Percentiles rank a stretch among this genome's conserved stretches.
Conservation (phyloP, 2,797 vertebrate species). For the Pipistrellus nathusii region DNA sequence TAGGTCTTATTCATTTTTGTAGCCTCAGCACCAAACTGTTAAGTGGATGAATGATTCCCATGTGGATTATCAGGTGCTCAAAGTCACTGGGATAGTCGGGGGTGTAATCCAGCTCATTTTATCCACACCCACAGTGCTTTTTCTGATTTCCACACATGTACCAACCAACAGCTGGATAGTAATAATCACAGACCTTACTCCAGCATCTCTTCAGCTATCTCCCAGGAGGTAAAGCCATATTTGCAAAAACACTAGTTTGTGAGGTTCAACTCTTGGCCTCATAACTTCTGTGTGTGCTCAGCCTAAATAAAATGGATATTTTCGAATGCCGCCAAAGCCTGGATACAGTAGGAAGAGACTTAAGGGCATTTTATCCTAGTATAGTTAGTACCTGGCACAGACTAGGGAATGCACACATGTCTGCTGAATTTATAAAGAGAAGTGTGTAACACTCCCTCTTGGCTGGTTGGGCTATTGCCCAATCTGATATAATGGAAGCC, state of each 20-base stretch:
- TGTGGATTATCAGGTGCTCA: background rate
- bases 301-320: slow-evolving; percentile 23
- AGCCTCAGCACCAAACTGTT: background rate
- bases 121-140: background rate
- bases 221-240: background rate
- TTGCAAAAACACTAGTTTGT: slow-evolving; percentile 16
- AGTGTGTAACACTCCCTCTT: fast-evolving
- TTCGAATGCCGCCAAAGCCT: background rate
- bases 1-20: background rate
- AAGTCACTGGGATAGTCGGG: background rate
- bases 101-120: background rate
- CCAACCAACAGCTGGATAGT: background rate
- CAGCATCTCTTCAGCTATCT: background rate
- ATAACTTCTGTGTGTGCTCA: background rate
- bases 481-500: background rate
- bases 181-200: background rate
- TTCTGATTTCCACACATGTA: background rate
- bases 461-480: background rate
- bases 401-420: background rate
- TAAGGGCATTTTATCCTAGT: background rate
- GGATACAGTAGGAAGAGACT: background rate
- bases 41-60: background rate
- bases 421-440: background rate
- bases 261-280: slow-evolving; percentile 20
- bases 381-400: background rate